Evolutionary conservation across 2,797 vertebrate genomes (phyloP).

Genomic region (Helostoma temminkii): DNA sequence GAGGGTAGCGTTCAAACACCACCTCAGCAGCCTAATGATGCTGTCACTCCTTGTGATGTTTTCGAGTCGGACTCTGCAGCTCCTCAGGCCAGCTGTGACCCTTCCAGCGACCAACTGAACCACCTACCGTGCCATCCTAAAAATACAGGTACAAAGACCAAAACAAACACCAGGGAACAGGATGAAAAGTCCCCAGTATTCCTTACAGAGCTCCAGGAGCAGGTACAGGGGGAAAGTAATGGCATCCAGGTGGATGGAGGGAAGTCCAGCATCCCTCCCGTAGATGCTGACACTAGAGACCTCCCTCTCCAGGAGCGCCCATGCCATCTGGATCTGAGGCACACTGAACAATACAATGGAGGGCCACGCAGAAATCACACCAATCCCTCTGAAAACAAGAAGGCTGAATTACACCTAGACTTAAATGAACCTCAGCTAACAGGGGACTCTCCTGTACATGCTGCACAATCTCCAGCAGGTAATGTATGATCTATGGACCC

Average conservation of each 20-base stretch:
- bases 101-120: conserved; percentile 70
- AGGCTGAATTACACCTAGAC: conserved; percentile 87
- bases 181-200: conserved; percentile 60
- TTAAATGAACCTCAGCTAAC: conserved; percentile 89
- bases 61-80: conserved; percentile 83
- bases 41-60: conserved; percentile 87
- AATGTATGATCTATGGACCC: conserved; percentile 91
- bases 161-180: conserved; percentile 31
- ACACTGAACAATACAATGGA: conserved; percentile 86
- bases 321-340: conserved; percentile 92
- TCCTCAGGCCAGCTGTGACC: conserved; percentile 60
- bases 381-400: conserved; percentile 86
- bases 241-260: conserved; percentile 30
- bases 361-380: conserved; percentile 80
- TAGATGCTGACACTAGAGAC: conserved; percentile 74
- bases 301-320: conserved; percentile 92
- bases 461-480: conserved; percentile 95
- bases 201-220: conserved; percentile 69
- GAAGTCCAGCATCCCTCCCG: conserved; percentile 18
- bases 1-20: conserved; percentile 87
- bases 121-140: conserved; percentile 4
- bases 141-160: conserved; percentile 18
- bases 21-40: conserved; percentile 70
- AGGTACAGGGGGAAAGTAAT: conserved; percentile 25
- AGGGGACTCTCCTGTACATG: conserved; percentile 88